Conservation (phyloP, 2,888 invertebrate species). For the Drosophila koepferae region DNA sequence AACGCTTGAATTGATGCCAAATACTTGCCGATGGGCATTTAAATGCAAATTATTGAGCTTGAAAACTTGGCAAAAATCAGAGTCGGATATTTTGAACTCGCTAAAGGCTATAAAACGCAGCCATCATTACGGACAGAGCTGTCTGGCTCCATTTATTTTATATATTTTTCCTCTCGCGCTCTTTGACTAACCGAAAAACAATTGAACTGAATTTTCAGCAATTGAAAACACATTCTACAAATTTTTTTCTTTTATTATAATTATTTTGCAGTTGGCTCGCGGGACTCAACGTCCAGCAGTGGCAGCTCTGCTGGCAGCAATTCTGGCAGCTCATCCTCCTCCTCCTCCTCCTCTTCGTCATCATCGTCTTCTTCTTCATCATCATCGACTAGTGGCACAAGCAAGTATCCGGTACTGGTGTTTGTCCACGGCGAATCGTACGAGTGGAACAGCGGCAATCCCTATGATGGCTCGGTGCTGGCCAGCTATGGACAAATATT, state of each 20-base stretch:
- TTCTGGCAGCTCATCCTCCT: slow-evolving; percentile 71
- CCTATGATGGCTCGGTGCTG: slow-evolving; percentile 98
- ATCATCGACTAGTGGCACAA: slow-evolving; percentile 71
- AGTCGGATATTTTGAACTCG: slow-evolving; percentile 7
- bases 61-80: slow-evolving; percentile 27
- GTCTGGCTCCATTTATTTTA: slow-evolving; percentile 28
- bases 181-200: slow-evolving; percentile 19
- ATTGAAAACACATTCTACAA: slow-evolving; percentile 30
- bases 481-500: slow-evolving; percentile 96
- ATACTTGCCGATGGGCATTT: slow-evolving; percentile 20
- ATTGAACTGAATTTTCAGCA: slow-evolving; percentile 34
- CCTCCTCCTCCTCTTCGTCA: slow-evolving; percentile 72
- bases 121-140: slow-evolving; percentile 40
- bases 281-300: slow-evolving; percentile 75
- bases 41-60: slow-evolving; percentile 43
- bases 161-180: slow-evolving; percentile 1
- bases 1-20: slow-evolving; percentile 12
- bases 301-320: slow-evolving; percentile 54
- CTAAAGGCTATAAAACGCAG: slow-evolving; percentile 48
- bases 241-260: slow-evolving; percentile 32
- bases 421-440: slow-evolving; percentile 98
- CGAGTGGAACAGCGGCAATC: slow-evolving; percentile 99
- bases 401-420: slow-evolving; percentile 94
- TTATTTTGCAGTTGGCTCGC: slow-evolving; percentile 83
- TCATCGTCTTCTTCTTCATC: slow-evolving; percentile 76